Evolutionary conservation across 1,140 invertebrate species (phyloP), one percentile per base, ranked within the genome.

Genomic region (Sesamia nonagrioides): DNA sequence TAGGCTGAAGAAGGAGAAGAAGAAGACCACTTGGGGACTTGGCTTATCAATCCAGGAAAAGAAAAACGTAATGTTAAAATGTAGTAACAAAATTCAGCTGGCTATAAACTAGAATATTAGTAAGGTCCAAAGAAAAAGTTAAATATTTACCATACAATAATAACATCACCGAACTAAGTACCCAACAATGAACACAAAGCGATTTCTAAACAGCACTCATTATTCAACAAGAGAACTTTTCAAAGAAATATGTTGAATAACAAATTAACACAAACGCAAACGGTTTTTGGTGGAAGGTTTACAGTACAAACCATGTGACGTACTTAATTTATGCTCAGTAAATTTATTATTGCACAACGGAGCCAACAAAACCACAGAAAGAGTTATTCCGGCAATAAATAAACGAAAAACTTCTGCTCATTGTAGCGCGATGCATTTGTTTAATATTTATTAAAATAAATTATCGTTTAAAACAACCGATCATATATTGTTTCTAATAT

Each of bases 311-410:
- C 79, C 68, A 58, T 66, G 77, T 79, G 77, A 83, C 80, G 78
- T 80, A 79, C 80, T 80, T 82, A 83, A 85, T 83, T 85, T 82
- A 80, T 80, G 68, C 71, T 58, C 80, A 50, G 78, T 79, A 77
- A 85, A 85, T 84, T 85, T 84, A 85, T 85, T 83, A 82, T 82
- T 75, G 75, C 78, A 80, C 69, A 80, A 80, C 76, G 60, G 78
- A 82, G 82, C 82, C 84, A 83, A 77, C 82, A 68, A 66, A 71
- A 75, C 82, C 82, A 73, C 82, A 69, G 76, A 83, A 79, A 85
- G 78, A 79, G 80, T 81, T 84, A 82, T 85, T 71, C 58, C 40
- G 13, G 78, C 74, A 21, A 82, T 82, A 84, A 84, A 84, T 84
- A 80, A 82, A 68, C 35, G 40, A 60, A 74, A 74, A 74, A 27